Base-by-base conservation (phyloP, 2,113 vertebrate species). In the Gymnobelideus leadbeateri region DNA sequence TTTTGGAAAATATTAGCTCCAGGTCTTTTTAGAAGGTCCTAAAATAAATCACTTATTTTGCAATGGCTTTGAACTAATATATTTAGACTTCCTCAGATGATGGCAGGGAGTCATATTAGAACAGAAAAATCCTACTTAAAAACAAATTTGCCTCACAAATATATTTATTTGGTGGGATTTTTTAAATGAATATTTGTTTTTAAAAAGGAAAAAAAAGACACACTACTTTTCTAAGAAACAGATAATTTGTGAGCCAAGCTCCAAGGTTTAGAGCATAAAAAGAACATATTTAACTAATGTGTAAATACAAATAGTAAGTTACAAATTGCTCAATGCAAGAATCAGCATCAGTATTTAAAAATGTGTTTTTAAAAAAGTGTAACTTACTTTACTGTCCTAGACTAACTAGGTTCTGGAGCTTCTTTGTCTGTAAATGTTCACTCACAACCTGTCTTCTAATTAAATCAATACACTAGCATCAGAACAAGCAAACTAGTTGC, bases 381-480 rank as follows among this genome's bases (percentile, higher is more conserved):
- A 97, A 97, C 96, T 98, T 97, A 97, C 97, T 97, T 97, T 91
- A 96, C 96, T 95, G 92, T 97, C 97, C 97, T 96, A 97, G 94
- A 96, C 96, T 98, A 98, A 97, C 90, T 97, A 97, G 97, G 96
- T 37, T 98, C 89, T 98, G 96, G 94, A 97, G 96, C 97, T 96
- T 97, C 97, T 96, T 95, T 98, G 94, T 96, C 94, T 97, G 96
- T 93, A 98, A 90, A 97, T 95, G 97, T 97, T 96, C 98, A 98
- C 98, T 95, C 97, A 98, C 96, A 96, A 97, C 97, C 97, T 97
- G 92, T 97, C 97, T 97, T 97, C 97, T 97, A 97, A 97, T 97
- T 97, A 98, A 98, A 97, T 91, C 96, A 98, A 96, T 95, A 94
- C 96, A 97, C 96, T 97, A 98, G 95, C 96, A 97, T 95, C 94